Conservation (phyloP, 2,797 vertebrate species). For the Kryptopterus vitreolus region DNA sequence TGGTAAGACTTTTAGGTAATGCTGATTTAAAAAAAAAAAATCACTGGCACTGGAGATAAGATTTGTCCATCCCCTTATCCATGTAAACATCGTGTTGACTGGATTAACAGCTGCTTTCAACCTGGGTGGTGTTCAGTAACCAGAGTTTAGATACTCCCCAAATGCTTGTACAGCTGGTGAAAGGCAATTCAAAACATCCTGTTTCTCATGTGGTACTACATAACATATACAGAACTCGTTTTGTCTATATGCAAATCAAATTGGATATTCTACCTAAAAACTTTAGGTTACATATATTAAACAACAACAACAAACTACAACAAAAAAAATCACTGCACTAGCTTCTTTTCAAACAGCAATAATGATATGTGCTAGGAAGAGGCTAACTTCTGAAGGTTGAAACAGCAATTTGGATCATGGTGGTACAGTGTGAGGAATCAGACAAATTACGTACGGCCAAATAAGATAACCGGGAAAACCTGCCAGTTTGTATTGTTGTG, state of each 20-base stretch:
- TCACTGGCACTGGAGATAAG: not conserved
- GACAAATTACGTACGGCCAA: not conserved
- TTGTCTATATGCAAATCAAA: not conserved
- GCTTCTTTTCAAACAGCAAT: not conserved
- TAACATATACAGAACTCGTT: not conserved
- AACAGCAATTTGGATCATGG: not conserved
- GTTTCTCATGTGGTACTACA: not conserved
- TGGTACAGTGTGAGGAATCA: not conserved
- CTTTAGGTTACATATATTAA: not conserved
- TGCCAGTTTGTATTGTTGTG: not conserved
- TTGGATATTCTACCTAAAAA: not conserved
- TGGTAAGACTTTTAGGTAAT: not conserved
- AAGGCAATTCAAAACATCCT: conserved; percentile 3
- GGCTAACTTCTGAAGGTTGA: not conserved
- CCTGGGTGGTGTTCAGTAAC: not conserved
- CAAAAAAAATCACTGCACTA: no score
- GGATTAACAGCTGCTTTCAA: not conserved
- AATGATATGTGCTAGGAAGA: not conserved
- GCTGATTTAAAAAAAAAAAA: not conserved
- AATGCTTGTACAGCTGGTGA: conserved; percentile 7
- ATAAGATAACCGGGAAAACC: not conserved
- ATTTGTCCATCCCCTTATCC: not conserved
- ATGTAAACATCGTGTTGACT: not conserved
- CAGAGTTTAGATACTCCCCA: not conserved
- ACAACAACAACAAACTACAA: not conserved